These are phyloP conservation scores for Melanargia galathea DNA, from an alignment of 2,888 invertebrate genomes.

Conservation along the genomic window DNA sequence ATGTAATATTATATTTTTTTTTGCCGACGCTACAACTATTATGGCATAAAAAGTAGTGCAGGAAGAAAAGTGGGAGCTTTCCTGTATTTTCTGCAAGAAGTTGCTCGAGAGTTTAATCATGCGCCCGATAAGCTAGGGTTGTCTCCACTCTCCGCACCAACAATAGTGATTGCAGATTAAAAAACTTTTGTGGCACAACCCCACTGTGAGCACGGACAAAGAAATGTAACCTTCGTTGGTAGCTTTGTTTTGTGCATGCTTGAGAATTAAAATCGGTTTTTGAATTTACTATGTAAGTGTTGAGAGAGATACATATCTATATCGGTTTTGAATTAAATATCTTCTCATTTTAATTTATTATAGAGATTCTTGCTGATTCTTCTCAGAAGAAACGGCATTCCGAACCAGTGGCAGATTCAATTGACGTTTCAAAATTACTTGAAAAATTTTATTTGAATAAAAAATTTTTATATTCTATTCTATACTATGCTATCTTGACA, in stretches of 20 bases:
- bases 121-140: constrained; percentile 68
- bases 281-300: too few species aligned
- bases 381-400: too few species aligned
- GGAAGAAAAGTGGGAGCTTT: constrained; percentile 64
- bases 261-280: constrained; percentile 4
- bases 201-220: neutral
- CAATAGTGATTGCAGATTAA: constrained; percentile 15
- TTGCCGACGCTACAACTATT: constrained; percentile 53
- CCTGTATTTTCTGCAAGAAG: constrained; percentile 67
- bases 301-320: too few species aligned
- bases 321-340: too few species aligned
- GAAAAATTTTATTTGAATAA: too few species aligned
- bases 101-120: constrained; percentile 72
- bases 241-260: neutral
- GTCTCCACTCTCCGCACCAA: constrained; percentile 36
- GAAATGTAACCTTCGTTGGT: constrained; percentile 9
- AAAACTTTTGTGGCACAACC: constrained; percentile 11
- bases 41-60: constrained; percentile 66
- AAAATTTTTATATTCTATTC: too few species aligned
- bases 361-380: too few species aligned
- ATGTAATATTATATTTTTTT: too few species aligned
- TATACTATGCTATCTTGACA: too few species aligned
- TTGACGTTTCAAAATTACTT: too few species aligned
- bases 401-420: too few species aligned
- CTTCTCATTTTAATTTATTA: too few species aligned